Percentiles rank a stretch among this genome's conserved stretches.
phyloP scores from a whole-genome alignment of 1,140 invertebrate species.

The Apis laboriosa region DNA sequence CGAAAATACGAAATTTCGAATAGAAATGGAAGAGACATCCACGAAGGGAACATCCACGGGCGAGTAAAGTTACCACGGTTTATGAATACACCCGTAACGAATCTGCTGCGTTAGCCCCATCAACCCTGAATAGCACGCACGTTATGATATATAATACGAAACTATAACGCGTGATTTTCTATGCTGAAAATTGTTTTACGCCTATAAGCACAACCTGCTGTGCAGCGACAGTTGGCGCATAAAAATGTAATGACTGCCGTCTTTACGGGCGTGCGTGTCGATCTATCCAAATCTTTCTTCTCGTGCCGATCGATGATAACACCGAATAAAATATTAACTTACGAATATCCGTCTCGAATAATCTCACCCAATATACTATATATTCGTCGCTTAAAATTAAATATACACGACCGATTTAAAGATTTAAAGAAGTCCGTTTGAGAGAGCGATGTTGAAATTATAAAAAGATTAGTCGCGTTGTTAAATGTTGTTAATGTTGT shows the following conservation, averaged over 20 bases:
- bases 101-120: conserved; percentile 67
- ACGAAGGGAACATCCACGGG: conserved; percentile 61
- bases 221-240: conserved; percentile 75
- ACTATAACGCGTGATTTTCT: conserved; percentile 80
- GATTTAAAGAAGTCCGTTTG: too few species aligned
- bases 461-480: too few species aligned
- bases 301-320: not conserved
- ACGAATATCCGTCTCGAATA: not conserved
- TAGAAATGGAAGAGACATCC: conserved; percentile 26
- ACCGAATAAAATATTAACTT: not conserved
- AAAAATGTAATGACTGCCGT: conserved; percentile 71
- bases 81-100: conserved; percentile 79
- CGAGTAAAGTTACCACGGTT: conserved; percentile 77
- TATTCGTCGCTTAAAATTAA: too few species aligned
- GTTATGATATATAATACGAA: conserved; percentile 72
- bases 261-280: conserved; percentile 25
- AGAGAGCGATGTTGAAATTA: too few species aligned
- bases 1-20: conserved; percentile 37
- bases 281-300: conserved; percentile 20
- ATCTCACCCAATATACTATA: too few species aligned
- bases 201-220: conserved; percentile 77
- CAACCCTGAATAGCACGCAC: conserved; percentile 67
- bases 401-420: too few species aligned
- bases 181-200: conserved; percentile 80
- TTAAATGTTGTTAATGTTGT: too few species aligned